Conservation (phyloP, 2,113 vertebrate genomes). For the Cryptomyrus ogoouensis region DNA sequence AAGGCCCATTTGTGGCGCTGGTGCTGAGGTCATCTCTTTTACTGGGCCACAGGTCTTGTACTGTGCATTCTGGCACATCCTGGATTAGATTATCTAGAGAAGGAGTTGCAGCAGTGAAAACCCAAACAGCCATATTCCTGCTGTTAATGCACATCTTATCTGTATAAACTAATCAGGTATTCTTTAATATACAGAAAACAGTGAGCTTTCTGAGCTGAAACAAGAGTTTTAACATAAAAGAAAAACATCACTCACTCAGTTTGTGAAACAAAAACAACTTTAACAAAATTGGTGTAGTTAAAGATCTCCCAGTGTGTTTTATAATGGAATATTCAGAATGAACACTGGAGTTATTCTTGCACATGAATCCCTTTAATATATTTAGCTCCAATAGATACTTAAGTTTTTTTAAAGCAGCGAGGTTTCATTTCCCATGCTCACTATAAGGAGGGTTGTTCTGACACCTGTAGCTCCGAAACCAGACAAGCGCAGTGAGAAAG, state of each 20-base stretch:
- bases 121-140: neutral
- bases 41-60: neutral
- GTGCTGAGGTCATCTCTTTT: neutral
- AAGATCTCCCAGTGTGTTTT: neutral
- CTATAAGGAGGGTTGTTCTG: neutral
- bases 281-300: neutral
- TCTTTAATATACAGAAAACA: neutral
- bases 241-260: neutral
- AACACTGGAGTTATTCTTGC: neutral
- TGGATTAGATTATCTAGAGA: neutral
- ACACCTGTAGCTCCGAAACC: neutral
- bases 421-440: neutral
- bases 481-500: neutral
- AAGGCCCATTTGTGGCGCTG: conserved; percentile 6
- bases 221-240: neutral
- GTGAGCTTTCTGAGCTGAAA: neutral
- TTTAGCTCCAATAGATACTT: neutral
- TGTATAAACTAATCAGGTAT: neutral
- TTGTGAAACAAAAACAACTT: neutral
- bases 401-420: neutral
- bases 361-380: neutral
- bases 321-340: neutral
- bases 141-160: neutral
- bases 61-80: neutral
- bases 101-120: neutral